phyloP scores from a whole-genome alignment of 2,797 vertebrate species.

The Threskiornis aethiopicus region DNA sequence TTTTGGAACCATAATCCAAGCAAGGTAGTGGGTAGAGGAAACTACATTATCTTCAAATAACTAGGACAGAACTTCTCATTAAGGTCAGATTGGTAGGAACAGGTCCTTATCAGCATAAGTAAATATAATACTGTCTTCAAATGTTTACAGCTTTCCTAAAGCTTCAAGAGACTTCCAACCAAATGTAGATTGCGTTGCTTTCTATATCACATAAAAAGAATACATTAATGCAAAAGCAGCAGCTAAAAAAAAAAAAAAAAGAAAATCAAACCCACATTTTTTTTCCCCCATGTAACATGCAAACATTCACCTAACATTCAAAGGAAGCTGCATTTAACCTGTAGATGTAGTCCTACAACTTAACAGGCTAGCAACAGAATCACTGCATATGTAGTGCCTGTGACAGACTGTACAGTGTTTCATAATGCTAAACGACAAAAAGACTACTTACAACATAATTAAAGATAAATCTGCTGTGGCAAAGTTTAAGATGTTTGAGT shows the following conservation, averaged over 20 bases:
- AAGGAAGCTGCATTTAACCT: neutral
- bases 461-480: slow-evolving; percentile 98
- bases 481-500: slow-evolving; percentile 98
- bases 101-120: neutral
- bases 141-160: neutral
- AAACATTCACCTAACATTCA: neutral
- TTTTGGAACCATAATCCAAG: neutral
- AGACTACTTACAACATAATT: slow-evolving; percentile 92
- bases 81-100: neutral
- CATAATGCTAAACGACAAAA: neutral
- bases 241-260: neutral
- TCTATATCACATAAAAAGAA: neutral
- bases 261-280: neutral
- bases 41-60: neutral
- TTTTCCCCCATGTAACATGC: neutral
- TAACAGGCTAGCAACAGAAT: neutral
- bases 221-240: neutral
- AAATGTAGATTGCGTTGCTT: neutral
- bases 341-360: neutral
- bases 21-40: neutral
- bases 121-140: neutral
- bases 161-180: neutral
- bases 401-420: neutral
- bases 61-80: neutral
- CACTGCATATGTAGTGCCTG: neutral